Evolutionary conservation across 2,113 vertebrate species (phyloP), one percentile per base, ranked within the genome.

Genomic region (Pachyramphus minor): DNA sequence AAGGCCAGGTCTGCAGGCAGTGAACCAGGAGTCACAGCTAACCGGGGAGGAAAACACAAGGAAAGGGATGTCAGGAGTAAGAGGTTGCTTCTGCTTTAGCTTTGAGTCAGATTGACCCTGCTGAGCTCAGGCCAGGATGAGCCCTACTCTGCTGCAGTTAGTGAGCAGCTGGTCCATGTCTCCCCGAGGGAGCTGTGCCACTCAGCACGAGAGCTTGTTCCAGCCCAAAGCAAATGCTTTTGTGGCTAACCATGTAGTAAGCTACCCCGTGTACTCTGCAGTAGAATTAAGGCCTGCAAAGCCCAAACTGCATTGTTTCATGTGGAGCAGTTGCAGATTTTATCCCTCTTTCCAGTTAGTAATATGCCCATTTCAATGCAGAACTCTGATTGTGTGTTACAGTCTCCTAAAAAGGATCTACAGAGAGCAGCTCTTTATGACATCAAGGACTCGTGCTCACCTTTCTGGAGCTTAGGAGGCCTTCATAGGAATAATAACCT

Each of bases 1-100:
- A 21, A 39, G 41, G 19, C 12, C 41, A 6, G 62, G 27, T 37
- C 14, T 45, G 41, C 2, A 8, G 42, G 13, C 11, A 37, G 30
- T 2, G 13, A 33, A 30, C 4, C 15, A 4, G 27, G 11, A 6
- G 5, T n/a, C 1, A 0, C 0, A 6, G 42, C 16, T 42, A 8
- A 23, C 16, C 1, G 0, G 19, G 5, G 17, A 68, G 49, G 25
- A 47, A 66, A 59, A 11, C 24, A 19, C 8, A 18, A 44, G 31
- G n/a, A 66, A 42, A 17, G 55, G 66, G 30, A 14, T 31, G 41
- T 37, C 59, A 71, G 83, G 45, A 85, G 44, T 9, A 35, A 50
- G 33, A 50, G 50, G 9, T 21, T 78, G 44, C 47, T 72, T 24
- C 44, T 55, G 27, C 44, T 89, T 44, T 2, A 41, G 28, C 66